phyloP scores from a whole-genome alignment of 2,113 vertebrate species.

The Chaetodon trifascialis region DNA sequence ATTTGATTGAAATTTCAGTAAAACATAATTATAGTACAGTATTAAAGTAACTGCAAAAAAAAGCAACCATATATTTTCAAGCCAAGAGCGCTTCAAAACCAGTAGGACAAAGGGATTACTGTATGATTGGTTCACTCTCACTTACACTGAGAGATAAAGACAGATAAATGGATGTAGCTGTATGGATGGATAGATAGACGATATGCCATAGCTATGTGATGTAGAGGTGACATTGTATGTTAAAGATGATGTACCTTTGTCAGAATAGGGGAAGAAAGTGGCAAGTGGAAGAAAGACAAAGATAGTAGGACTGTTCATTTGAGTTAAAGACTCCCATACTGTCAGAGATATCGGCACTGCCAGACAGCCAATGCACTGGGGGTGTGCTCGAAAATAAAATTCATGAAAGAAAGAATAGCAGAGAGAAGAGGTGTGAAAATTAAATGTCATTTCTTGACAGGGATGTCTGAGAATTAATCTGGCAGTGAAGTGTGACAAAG shows the following conservation, averaged over 20 bases:
- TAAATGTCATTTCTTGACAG: constrained; percentile 85
- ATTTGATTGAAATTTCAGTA: background rate
- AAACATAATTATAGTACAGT: background rate
- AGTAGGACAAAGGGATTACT: background rate
- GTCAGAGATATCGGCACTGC: constrained; percentile 76
- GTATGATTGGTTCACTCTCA: background rate
- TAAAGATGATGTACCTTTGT: constrained; percentile 58
- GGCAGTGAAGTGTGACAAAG: constrained; percentile 85
- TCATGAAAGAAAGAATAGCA: constrained; percentile 75
- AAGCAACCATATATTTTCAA: background rate
- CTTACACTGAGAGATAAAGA: background rate
- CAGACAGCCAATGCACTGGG: constrained; percentile 72
- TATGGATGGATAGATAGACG: background rate
- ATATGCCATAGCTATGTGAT: background rate
- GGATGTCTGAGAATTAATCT: constrained; percentile 81
- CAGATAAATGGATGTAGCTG: background rate
- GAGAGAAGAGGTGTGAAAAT: constrained; percentile 83
- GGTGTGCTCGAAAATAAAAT: constrained; percentile 76
- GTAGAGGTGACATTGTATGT: constrained; percentile 53
- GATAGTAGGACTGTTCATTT: constrained; percentile 57
- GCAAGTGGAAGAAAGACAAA: constrained; percentile 55
- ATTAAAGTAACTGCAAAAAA: background rate
- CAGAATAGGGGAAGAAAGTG: constrained; percentile 12
- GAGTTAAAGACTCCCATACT: constrained; percentile 67
- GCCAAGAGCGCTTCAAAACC: background rate